These are phyloP conservation scores for Apodemia duryi DNA, from an alignment of 2,888 invertebrate species.

Conservation along the genomic window DNA sequence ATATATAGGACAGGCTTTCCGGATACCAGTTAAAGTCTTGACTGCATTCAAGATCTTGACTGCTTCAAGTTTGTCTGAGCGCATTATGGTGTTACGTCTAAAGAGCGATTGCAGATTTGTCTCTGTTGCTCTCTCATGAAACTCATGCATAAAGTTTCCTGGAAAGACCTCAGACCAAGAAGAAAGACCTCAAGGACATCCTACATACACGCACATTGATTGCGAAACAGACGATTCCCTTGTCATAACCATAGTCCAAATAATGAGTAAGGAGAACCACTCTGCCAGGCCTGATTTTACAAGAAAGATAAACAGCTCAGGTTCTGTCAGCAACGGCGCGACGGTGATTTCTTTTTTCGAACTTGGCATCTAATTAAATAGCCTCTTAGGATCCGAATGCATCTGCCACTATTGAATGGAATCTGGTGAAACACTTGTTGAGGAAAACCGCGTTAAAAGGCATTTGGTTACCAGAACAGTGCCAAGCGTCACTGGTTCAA, in stretches of 20 bases:
- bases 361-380: background rate
- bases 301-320: background rate
- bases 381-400: slow-evolving; percentile 10
- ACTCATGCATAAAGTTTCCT: slow-evolving; percentile 27
- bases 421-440: background rate
- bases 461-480: too few species aligned
- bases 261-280: slow-evolving; percentile 7
- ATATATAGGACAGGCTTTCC: too few species aligned
- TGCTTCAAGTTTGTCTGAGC: too few species aligned
- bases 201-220: slow-evolving; percentile 24
- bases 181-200: slow-evolving; percentile 20
- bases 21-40: too few species aligned
- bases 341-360: background rate
- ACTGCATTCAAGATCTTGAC: too few species aligned
- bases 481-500: too few species aligned
- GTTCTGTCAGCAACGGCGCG: background rate
- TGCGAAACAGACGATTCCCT: slow-evolving; percentile 26
- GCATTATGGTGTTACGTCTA: too few species aligned
- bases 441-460: background rate
- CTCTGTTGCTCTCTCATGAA: slow-evolving; percentile 12
- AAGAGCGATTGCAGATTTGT: too few species aligned
- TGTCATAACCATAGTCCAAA: background rate
- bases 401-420: background rate
- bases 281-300: background rate
- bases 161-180: slow-evolving; percentile 25